A percentile compares a stretch with the other conserved stretches of the same genome.
Conservation (phyloP, 2,113 vertebrate genomes). For the Menidia beryllina region DNA sequence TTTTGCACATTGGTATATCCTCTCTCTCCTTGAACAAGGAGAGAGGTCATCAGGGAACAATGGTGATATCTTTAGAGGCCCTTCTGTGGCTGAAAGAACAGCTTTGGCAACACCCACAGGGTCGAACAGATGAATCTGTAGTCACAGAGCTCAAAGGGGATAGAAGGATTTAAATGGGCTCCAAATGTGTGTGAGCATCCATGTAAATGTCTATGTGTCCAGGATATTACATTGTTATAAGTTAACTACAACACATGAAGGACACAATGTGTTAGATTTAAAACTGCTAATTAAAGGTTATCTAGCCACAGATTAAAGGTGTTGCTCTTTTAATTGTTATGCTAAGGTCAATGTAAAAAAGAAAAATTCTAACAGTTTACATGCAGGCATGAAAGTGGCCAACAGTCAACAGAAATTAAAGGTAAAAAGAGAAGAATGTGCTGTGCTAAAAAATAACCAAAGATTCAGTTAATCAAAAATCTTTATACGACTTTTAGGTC, state of each 20-base stretch:
- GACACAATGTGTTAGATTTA: conserved; percentile 6
- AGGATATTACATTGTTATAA: conserved; percentile 4
- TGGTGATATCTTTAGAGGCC: conserved; percentile 68
- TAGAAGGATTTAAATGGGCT: conserved; percentile 43
- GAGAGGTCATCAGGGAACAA: conserved; percentile 69
- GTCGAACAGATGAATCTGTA: conserved; percentile 57
- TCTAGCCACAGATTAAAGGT: background rate
- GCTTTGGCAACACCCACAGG: conserved; percentile 59
- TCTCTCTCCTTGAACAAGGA: conserved; percentile 42
- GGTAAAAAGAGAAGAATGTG: background rate
- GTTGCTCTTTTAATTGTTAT: conserved; percentile 3
- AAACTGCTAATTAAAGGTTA: conserved; percentile 20
- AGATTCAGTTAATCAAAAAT: background rate
- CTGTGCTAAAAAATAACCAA: background rate
- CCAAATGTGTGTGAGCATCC: background rate
- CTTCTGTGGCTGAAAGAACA: conserved; percentile 65
- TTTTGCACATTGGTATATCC: conserved; percentile 2
- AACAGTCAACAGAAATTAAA: too few relatives aligned
- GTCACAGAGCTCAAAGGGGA: conserved; percentile 55
- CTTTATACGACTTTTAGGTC: too few relatives aligned
- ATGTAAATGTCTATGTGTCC: conserved; percentile 19
- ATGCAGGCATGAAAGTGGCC: conserved; percentile 16
- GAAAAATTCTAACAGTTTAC: background rate
- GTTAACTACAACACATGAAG: background rate
- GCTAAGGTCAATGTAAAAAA: conserved; percentile 16